Percentiles rank a stretch among this genome's conserved stretches.
Conservation (phyloP, 2,797 vertebrate genomes). For the Megaceryle alcyon region DNA sequence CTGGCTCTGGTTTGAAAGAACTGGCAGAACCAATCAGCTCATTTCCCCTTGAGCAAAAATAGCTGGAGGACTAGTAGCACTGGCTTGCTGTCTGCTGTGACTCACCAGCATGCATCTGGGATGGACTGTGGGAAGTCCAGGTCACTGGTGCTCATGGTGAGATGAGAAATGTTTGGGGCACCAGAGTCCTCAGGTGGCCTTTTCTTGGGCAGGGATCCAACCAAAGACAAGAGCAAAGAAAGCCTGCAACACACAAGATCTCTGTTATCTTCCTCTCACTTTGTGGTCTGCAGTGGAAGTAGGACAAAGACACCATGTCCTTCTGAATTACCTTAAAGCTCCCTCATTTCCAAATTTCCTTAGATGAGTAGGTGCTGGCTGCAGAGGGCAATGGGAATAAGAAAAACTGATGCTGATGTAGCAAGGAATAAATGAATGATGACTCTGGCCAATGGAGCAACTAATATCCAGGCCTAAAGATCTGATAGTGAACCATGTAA, state of each 20-base stretch:
- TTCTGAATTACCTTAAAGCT: neutral
- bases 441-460: neutral
- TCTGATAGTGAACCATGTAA: neutral
- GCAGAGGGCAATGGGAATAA: neutral
- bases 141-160: accelerated
- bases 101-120: neutral
- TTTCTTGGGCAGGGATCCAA: neutral
- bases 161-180: neutral
- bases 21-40: neutral
- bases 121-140: neutral
- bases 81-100: neutral
- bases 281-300: neutral
- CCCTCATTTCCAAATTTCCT: neutral
- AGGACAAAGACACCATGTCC: accelerated
- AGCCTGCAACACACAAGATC: neutral
- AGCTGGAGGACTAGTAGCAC: neutral
- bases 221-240: neutral
- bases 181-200: neutral
- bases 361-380: neutral
- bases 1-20: neutral
- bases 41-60: neutral
- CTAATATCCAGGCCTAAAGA: neutral
- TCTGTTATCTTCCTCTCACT: neutral
- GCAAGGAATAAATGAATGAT: neutral
- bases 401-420: neutral